These are phyloP conservation scores for Aphis craccivora DNA, from an alignment of 1,140 invertebrate genomes.

Conservation along the genomic window DNA sequence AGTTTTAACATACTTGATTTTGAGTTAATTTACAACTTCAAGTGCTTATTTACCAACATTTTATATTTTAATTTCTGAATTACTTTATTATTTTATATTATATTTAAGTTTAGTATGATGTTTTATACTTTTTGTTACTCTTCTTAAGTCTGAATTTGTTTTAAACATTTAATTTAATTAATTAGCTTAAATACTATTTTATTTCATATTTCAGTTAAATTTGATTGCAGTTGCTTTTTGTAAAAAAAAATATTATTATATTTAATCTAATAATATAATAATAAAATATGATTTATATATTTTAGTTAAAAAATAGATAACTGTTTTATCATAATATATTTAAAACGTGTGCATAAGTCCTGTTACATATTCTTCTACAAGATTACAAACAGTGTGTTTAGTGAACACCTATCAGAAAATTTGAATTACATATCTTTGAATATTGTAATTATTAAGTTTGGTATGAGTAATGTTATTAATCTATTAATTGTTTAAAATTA, in stretches of 20 bases:
- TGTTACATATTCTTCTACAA: background rate
- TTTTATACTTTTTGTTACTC: slow-evolving; percentile 19
- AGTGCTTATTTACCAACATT: background rate
- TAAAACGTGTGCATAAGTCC: background rate
- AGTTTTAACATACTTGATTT: background rate
- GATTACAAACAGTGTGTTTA: background rate
- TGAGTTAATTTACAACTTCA: background rate
- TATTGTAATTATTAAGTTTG: background rate
- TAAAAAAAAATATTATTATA: background rate
- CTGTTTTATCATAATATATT: background rate
- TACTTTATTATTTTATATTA: background rate
- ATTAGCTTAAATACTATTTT: background rate
- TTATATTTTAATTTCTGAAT: background rate
- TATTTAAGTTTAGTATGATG: background rate
- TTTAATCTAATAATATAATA: background rate
- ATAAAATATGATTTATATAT: background rate
- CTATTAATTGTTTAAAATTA: background rate
- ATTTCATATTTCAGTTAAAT: background rate
- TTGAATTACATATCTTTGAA: background rate
- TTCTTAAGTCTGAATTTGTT: background rate
- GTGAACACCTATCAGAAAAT: background rate
- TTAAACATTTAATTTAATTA: background rate
- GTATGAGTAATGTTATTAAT: background rate
- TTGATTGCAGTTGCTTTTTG: background rate
- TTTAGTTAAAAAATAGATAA: background rate